These are phyloP conservation scores for Watsonalla binaria DNA, from an alignment of 2,888 invertebrate species.

Conservation along the genomic window DNA sequence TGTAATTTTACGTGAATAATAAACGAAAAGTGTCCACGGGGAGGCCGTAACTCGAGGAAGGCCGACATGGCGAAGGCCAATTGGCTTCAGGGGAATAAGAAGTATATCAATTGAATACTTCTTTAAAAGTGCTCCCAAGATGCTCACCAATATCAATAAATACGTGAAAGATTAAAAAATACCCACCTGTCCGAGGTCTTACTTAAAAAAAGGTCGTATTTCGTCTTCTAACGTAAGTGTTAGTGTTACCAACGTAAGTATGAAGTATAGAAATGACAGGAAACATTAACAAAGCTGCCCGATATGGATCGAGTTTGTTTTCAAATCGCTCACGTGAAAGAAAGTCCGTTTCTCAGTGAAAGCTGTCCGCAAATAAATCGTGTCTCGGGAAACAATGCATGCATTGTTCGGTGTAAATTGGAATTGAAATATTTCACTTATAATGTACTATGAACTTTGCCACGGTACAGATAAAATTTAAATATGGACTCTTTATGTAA, in stretches of 20 bases:
- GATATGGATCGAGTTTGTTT: conserved; percentile 58
- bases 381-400: conserved; percentile 62
- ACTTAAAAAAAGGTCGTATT: background rate
- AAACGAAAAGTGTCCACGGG: conserved; percentile 55
- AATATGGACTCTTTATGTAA: conserved; percentile 13
- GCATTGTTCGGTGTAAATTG: conserved; percentile 69
- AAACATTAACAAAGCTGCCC: conserved; percentile 43
- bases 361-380: conserved; percentile 63
- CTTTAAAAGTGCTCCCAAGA: background rate
- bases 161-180: background rate
- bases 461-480: conserved; percentile 27
- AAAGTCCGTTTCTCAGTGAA: conserved; percentile 63
- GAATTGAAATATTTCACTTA: conserved; percentile 53
- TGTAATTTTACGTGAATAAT: conserved; percentile 70
- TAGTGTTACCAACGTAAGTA: background rate
- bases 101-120: conserved; percentile 44
- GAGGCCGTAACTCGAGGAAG: conserved; percentile 37
- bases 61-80: conserved; percentile 33
- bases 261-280: conserved; percentile 2
- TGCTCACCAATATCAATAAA: background rate
- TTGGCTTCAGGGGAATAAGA: conserved; percentile 41
- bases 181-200: background rate
- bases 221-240: background rate
- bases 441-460: conserved; percentile 37
- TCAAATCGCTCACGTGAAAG: conserved; percentile 51